These are phyloP conservation scores for Podotricha telesiphe DNA, from an alignment of 2,888 invertebrate genomes.

Conservation along the genomic window DNA sequence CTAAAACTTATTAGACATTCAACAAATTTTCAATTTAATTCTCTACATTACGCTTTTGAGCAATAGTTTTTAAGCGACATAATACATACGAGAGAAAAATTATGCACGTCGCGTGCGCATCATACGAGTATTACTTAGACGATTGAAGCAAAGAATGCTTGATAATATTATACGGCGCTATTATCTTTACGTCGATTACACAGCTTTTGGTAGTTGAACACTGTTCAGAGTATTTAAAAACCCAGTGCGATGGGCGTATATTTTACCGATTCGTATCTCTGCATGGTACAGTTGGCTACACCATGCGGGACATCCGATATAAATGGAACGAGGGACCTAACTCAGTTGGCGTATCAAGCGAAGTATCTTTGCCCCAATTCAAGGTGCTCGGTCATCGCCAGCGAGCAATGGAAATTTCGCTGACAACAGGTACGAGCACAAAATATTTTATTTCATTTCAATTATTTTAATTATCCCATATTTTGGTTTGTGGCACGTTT, in stretches of 20 bases:
- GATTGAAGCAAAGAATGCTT: constrained; percentile 54
- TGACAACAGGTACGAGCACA: constrained; percentile 93
- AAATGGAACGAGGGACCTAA: constrained; percentile 97
- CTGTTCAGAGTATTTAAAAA: constrained; percentile 60
- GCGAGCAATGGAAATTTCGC: constrained; percentile 97
- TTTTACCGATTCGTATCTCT: constrained; percentile 78
- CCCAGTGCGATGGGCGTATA: constrained; percentile 82
- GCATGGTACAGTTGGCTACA: constrained; percentile 95
- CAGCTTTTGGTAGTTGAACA: constrained; percentile 56
- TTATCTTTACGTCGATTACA: constrained; percentile 46
- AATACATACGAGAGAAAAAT: constrained; percentile 20
- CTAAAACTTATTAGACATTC: constrained; percentile 7
- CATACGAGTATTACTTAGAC: constrained; percentile 58
- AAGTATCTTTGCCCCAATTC: constrained; percentile 98
- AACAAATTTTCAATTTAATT: constrained; percentile 17
- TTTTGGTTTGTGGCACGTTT: constrained; percentile 51
- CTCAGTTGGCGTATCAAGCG: constrained; percentile 97
- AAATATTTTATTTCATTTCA: constrained; percentile 75
- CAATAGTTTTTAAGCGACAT: constrained; percentile 27
- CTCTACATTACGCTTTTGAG: constrained; percentile 20
- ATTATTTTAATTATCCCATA: constrained; percentile 45
- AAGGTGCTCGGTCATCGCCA: constrained; percentile 98
- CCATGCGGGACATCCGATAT: constrained; percentile 98
- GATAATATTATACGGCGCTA: constrained; percentile 48
- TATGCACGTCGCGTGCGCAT: constrained; percentile 45